Base-by-base conservation (phyloP, 2,797 vertebrate genomes). In the Alauda arvensis region DNA sequence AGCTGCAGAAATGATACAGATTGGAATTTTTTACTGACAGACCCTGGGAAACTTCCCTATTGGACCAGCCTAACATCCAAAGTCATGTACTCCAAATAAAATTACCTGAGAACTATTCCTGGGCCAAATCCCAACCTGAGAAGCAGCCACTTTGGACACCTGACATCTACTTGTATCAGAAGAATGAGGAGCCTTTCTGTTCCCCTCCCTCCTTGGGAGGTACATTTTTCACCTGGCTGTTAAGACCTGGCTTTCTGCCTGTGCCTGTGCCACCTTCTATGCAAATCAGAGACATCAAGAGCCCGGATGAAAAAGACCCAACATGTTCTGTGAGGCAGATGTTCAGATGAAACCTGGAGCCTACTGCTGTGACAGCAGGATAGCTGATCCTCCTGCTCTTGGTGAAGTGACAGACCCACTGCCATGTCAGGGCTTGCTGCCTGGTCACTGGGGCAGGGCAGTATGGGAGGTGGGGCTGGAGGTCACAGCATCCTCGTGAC, bases 381-480 rank as follows among this genome's bases (percentile, higher is more conserved):
- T 0, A 18, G 42, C 7, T 76, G 80, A 49, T 62, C 29, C 34
- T 56, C 26, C 40, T 81, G 24, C 29, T 57, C 0, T 1, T 0
- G 3, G 40, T 17, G 69, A 40, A 56, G 48, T 0, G 8, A 71
- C 33, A 87, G 66, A 40, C 11, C 25, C 8, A 3, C 8, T 18
- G 20, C 40, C 24, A 21, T 17, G 31, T 0, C 0, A 14, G 26
- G 17, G 8, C 14, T 67, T 74, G 49, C 71, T 74, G 65, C 20
- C 52, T 26, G 3, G 14, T 37, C 33, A 52, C 21, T 1, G 8
- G 40, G 20, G 15, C 34, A 53, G 52, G 34, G 62, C 8, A 0
- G 3, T 0, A 2, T 6, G 16, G n/a, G 18, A 69, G 8, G 34
- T 28, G 52, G 23, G 40, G 18, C 34, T 67, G 61, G 42, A 61